Evolutionary conservation across 2,797 vertebrate genomes (phyloP).

Genomic region (Naso thynnoides): DNA sequence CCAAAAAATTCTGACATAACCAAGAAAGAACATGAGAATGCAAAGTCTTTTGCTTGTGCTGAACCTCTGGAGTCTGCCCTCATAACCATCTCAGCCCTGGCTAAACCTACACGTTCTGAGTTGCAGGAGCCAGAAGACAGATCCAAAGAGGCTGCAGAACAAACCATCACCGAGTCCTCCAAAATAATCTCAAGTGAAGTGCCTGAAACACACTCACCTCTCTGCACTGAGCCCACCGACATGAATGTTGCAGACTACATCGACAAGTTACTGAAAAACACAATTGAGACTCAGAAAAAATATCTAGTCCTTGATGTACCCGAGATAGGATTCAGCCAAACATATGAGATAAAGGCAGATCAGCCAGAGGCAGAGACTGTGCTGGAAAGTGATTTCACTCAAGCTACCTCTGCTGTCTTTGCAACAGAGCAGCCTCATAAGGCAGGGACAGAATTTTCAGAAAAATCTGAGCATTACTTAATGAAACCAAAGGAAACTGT

Average conservation of each 20-base stretch:
- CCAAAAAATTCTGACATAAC: background rate
- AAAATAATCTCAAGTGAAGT: background rate
- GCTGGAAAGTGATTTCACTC: background rate
- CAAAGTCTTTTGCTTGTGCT: background rate
- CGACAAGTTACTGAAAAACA: slow-evolving; percentile 33
- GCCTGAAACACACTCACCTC: slow-evolving; percentile 22
- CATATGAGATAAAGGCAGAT: slow-evolving; percentile 17
- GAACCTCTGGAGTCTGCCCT: slow-evolving; percentile 2
- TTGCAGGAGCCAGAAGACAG: background rate
- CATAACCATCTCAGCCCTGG: background rate
- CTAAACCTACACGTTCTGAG: slow-evolving; percentile 5
- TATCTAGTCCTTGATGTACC: slow-evolving; percentile 72
- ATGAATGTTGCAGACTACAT: slow-evolving; percentile 34
- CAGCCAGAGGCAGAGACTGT: background rate
- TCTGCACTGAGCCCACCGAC: slow-evolving; percentile 17
- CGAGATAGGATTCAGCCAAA: slow-evolving; percentile 16
- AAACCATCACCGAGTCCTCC: slow-evolving; percentile 13
- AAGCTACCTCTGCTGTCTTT: background rate
- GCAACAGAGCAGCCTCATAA: background rate
- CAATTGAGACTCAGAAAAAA: slow-evolving; percentile 55
- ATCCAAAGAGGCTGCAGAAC: slow-evolving; percentile 18
- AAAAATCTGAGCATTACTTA: slow-evolving; percentile 26
- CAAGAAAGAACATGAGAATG: background rate
- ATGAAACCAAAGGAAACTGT: slow-evolving; percentile 1
- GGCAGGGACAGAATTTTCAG: slow-evolving; percentile 1